Evolutionary conservation across 2,113 vertebrate species (phyloP).

Genomic region (Entelurus aequoreus): DNA sequence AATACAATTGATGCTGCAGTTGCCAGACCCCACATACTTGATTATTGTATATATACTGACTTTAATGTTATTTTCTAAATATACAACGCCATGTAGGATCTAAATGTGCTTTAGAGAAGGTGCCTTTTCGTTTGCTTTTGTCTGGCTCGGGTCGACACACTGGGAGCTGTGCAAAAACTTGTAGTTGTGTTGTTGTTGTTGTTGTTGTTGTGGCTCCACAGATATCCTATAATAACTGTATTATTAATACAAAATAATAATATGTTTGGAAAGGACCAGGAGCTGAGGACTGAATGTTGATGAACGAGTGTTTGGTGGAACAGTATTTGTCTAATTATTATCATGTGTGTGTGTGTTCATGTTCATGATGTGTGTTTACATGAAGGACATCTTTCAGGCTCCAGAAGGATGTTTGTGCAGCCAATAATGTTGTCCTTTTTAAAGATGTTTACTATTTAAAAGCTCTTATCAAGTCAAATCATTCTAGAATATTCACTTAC

Average conservation of each 20-base stretch:
- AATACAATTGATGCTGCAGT: neutral
- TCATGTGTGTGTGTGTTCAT: neutral
- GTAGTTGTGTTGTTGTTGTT: neutral
- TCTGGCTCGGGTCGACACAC: neutral
- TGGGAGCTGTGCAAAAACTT: neutral
- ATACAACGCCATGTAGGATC: slow-evolving; percentile 9
- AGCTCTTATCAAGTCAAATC: slow-evolving; percentile 10
- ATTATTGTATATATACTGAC: slow-evolving; percentile 38
- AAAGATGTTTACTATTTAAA: slow-evolving; percentile 39
- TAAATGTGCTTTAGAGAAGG: neutral
- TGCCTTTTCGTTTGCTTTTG: slow-evolving; percentile 4
- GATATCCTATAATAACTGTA: neutral
- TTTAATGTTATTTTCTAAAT: slow-evolving; percentile 21
- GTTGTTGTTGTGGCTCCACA: neutral
- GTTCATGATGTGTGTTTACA: too few species aligned
- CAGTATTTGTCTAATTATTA: neutral
- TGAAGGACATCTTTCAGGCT: neutral
- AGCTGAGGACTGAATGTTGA: slow-evolving; percentile 12
- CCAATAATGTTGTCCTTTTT: neutral
- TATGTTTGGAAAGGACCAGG: neutral
- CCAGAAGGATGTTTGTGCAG: neutral
- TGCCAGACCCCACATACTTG: slow-evolving; percentile 1
- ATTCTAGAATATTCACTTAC: slow-evolving; percentile 32
- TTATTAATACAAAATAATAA: neutral
- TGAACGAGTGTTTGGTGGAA: neutral